Evolutionary conservation across 2,797 vertebrate genomes (phyloP).

Genomic region (Chelmon rostratus): DNA sequence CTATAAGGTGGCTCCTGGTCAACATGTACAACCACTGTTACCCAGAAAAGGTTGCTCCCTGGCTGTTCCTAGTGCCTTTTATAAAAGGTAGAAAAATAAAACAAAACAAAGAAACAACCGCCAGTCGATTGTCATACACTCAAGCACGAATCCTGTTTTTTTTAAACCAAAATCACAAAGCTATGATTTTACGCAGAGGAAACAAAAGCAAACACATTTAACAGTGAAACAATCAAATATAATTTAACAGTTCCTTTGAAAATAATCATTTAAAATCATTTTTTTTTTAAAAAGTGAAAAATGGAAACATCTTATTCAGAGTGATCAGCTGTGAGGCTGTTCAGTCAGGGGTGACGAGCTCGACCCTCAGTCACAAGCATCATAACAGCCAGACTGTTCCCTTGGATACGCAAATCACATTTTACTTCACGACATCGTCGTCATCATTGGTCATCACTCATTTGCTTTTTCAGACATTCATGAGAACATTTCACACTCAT

Average conservation of each 20-base stretch:
- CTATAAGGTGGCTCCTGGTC: constrained; percentile 31
- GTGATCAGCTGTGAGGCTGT: constrained; percentile 66
- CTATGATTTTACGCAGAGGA: constrained; percentile 55
- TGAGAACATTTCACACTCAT: constrained; percentile 75
- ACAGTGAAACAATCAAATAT: constrained; percentile 71
- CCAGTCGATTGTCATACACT: constrained; percentile 72
- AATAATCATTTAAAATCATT: constrained; percentile 79
- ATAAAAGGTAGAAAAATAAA: constrained; percentile 3
- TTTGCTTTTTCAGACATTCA: constrained; percentile 66
- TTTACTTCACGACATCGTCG: constrained; percentile 52
- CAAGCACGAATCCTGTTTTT: constrained; percentile 45
- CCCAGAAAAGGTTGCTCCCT: constrained; percentile 4
- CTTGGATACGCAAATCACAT: constrained; percentile 53
- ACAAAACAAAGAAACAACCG: background rate
- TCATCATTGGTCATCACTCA: constrained; percentile 54
- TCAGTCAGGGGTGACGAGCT: constrained; percentile 49
- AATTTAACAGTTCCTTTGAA: constrained; percentile 71
- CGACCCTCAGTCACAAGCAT: constrained; percentile 71
- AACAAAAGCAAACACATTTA: constrained; percentile 57
- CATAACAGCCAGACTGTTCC: constrained; percentile 76
- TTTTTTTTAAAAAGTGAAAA: constrained; percentile 50
- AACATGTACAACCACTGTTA: constrained; percentile 7
- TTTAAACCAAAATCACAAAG: constrained; percentile 52
- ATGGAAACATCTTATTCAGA: constrained; percentile 74
- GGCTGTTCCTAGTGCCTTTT: constrained; percentile 38